A percentile compares a stretch with the other conserved stretches of the same genome.
Evolutionary conservation across 92 coral and sea anemone species (phyloP).

Genomic region (Chrysogorgia sp.): DNA sequence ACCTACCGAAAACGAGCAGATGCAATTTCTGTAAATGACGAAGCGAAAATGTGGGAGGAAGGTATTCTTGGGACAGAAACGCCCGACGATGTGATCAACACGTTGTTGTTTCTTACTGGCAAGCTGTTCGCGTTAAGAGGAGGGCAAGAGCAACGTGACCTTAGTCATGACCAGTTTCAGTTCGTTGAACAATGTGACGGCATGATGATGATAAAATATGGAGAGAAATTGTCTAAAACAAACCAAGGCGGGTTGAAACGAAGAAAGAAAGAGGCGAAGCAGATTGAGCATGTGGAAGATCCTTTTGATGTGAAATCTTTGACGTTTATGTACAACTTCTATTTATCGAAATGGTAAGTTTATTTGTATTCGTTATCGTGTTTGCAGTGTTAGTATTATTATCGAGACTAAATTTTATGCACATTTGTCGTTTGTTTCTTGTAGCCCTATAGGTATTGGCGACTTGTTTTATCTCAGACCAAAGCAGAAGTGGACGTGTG

Average conservation of each 20-base stretch:
- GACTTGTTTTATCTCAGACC: slow-evolving; percentile 38
- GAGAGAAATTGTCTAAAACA: slow-evolving; percentile 52
- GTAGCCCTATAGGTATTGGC: no score
- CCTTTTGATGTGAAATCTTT: slow-evolving; percentile 47
- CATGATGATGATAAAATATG: background rate
- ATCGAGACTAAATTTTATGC: no score
- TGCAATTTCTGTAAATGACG: slow-evolving; percentile 20
- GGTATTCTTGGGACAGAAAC: slow-evolving; percentile 36
- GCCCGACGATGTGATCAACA: slow-evolving; percentile 36
- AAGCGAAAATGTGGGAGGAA: slow-evolving; percentile 41
- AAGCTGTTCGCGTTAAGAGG: slow-evolving; percentile 52
- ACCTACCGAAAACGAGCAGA: slow-evolving; percentile 36
- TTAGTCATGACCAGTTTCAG: slow-evolving; percentile 30
- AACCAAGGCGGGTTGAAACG: slow-evolving; percentile 61
- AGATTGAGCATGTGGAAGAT: slow-evolving; percentile 47
- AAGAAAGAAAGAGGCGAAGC: slow-evolving; percentile 36
- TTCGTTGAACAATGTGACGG: slow-evolving; percentile 21
- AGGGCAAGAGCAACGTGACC: slow-evolving; percentile 37
- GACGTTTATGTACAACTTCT: slow-evolving; percentile 44
- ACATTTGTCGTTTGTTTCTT: no score
- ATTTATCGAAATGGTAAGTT: slow-evolving; percentile 33
- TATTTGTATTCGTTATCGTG: background rate
- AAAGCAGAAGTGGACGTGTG: slow-evolving; percentile 37
- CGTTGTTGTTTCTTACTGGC: slow-evolving; percentile 36
- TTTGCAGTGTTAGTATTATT: no score